phyloP scores from a whole-genome alignment of 2,113 vertebrate species.

The Xenus cinereus region DNA sequence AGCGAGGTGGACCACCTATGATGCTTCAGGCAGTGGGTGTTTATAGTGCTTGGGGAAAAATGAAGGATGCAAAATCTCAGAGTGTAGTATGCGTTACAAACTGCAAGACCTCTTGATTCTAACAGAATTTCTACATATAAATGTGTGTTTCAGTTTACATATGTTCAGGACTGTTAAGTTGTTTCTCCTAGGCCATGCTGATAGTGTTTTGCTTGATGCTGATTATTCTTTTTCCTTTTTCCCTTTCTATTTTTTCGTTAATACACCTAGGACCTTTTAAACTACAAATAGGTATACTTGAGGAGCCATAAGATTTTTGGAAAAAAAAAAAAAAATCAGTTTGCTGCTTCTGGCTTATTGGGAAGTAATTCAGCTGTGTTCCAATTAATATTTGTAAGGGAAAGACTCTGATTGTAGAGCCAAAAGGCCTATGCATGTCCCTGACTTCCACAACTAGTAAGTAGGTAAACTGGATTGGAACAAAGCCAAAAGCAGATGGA shows the following conservation, averaged over 20 bases:
- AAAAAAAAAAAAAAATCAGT: neutral
- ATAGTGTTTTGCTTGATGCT: neutral
- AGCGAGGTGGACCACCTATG: neutral
- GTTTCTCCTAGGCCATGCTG: neutral
- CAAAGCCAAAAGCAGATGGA: neutral
- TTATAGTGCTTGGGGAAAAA: neutral
- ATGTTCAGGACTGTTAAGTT: neutral
- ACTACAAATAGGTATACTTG: neutral
- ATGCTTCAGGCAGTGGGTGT: neutral
- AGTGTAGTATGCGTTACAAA: no score
- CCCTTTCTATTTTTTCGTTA: neutral
- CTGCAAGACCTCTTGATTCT: neutral
- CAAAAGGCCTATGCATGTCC: neutral
- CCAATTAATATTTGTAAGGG: neutral
- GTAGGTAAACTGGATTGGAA: neutral
- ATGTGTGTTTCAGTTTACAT: neutral
- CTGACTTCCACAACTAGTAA: neutral
- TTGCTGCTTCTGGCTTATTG: neutral
- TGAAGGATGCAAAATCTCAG: neutral
- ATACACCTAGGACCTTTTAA: neutral
- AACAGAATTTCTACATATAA: neutral
- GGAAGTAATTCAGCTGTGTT: neutral
- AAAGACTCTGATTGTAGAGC: neutral
- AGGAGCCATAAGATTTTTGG: neutral
- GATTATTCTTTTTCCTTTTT: neutral